Evolutionary conservation across 2,113 vertebrate species (phyloP), one percentile per base, ranked within the genome.

Genomic region (Gymnogyps californianus): DNA sequence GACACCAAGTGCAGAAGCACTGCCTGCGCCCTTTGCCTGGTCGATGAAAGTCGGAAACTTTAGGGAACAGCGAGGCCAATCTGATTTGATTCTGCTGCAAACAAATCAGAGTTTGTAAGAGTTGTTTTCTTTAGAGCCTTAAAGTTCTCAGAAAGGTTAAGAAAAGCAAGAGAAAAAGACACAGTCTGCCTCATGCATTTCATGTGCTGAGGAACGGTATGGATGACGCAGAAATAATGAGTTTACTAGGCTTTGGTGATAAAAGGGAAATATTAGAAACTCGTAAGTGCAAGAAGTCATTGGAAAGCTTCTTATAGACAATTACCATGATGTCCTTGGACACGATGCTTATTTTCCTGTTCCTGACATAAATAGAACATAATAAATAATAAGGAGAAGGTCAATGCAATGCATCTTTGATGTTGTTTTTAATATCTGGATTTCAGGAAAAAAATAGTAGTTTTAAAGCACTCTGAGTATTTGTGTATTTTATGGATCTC

Each of bases 361-460:
- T 91, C 62, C 58, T 85, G 65, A 91, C 91, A 85, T 47, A 95
- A 65, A 92, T 1, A 83, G 54, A 87, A 70, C 18, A 77, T 83
- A 87, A 95, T 65, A 96, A 87, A 91, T 83, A 89, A 91, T 57
- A 88, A 59, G 36, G 25, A 94, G 42, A 95, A 95, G 81, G 87
- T 83, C 84, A 94, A 38, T 47, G 46, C 24, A 77, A 84, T 87
- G 66, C 66, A 91, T 96, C 59, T 59, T 82, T 85, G 88, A 71
- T 77, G 49, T 36, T 91, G 34, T 19, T 95, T 96, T 83, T 83
- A 94, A 80, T 90, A 90, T 44, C 40, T 94, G 12, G 4, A 72
- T 89, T 89, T 62, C 61, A 87, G 19, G 10, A 86, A 79, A 76
- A 89, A 87, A 91, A 22, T 2, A 49, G 47, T 10, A 25, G 6